Conservation (phyloP, 2,888 invertebrate species). For the Pristionchus entomophagus region DNA sequence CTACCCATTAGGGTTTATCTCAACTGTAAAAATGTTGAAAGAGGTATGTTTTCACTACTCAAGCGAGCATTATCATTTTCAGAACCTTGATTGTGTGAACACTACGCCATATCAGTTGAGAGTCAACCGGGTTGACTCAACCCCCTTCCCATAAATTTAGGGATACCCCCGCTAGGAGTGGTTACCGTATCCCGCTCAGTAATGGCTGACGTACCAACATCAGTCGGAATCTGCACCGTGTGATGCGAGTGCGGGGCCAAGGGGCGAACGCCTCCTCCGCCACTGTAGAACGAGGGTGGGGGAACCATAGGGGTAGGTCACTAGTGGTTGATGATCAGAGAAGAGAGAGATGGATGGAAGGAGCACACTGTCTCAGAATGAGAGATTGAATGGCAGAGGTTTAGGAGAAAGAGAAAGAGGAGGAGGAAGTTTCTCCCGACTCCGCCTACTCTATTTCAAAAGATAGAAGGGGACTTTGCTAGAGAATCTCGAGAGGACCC, state of each 20-base stretch:
- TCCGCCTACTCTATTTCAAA: slow-evolving; percentile 16
- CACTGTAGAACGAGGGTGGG: not conserved
- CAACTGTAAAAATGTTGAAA: too few species aligned
- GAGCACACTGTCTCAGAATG: not conserved
- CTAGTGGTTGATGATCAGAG: not conserved
- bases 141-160: too few species aligned
- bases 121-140: too few species aligned
- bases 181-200: not conserved
- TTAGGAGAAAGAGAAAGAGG: not conserved
- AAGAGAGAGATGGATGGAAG: not conserved
- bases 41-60: too few species aligned
- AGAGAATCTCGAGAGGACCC: not conserved
- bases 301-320: slow-evolving; percentile 14
- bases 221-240: slow-evolving; percentile 26
- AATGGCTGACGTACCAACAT: slow-evolving; percentile 32
- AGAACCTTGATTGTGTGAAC: too few species aligned
- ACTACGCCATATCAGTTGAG: too few species aligned
- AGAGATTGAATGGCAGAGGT: not conserved
- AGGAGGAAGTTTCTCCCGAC: not conserved
- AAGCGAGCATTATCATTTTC: too few species aligned
- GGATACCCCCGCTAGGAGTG: too few species aligned
- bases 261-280: not conserved
- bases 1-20: too few species aligned
- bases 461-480: slow-evolving; percentile 7
- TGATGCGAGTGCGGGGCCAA: slow-evolving; percentile 7